Conservation (phyloP, 2,113 vertebrate species). For the Aleadryas rufinucha region DNA sequence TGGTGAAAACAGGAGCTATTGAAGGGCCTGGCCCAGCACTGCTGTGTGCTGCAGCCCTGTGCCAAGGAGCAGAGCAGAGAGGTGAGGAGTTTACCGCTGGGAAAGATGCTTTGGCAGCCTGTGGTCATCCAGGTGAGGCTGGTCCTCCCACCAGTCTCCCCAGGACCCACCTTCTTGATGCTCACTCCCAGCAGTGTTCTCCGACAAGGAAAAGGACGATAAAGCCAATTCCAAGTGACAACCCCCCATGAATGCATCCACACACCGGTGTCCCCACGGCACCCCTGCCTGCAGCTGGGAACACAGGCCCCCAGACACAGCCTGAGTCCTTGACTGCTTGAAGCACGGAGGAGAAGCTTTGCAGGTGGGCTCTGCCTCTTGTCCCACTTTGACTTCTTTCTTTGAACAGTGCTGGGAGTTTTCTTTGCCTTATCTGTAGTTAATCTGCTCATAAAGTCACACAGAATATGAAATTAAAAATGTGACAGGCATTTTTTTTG, state of each 20-base stretch:
- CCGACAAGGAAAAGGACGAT: neutral
- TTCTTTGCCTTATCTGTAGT: neutral
- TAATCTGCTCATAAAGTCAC: neutral
- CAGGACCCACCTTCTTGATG: neutral
- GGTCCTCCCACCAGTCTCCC: neutral
- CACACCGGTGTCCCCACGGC: rapidly evolving
- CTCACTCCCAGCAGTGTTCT: rapidly evolving
- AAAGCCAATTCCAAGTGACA: neutral
- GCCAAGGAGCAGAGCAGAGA: neutral
- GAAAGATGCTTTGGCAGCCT: neutral
- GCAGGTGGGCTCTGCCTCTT: neutral
- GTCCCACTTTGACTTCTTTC: neutral
- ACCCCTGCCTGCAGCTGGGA: neutral
- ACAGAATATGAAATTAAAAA: neutral
- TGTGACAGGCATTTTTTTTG: neutral
- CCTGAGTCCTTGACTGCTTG: neutral
- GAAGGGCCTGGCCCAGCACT: neutral
- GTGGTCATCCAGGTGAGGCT: neutral
- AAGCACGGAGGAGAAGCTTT: neutral
- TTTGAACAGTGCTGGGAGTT: neutral
- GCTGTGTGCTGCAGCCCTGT: neutral
- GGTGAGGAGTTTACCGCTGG: rapidly evolving
- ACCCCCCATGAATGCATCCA: rapidly evolving
- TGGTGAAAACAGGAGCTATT: neutral
- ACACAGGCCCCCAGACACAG: rapidly evolving